Conservation (phyloP, 2,888 invertebrate species). For the Thereva unica region DNA sequence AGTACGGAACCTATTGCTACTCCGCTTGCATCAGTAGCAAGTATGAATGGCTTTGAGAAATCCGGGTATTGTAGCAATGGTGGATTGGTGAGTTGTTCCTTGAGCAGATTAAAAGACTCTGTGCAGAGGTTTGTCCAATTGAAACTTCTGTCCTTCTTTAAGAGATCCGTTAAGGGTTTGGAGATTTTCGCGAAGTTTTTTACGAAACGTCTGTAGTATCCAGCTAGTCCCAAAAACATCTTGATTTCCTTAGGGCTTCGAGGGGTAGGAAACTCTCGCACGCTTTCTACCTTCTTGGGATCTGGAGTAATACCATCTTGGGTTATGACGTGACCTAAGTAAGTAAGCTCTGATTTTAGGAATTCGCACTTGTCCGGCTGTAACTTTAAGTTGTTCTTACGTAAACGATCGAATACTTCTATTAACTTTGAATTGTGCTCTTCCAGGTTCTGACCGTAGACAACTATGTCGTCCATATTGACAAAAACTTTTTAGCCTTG, state of each 20-base stretch:
- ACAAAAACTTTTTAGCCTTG: slow-evolving; percentile 42
- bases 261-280: slow-evolving; percentile 35
- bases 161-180: slow-evolving; percentile 16
- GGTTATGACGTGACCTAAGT: slow-evolving; percentile 47
- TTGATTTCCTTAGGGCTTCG: slow-evolving; percentile 44
- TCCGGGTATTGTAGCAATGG: slow-evolving; percentile 51
- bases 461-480: slow-evolving; percentile 49
- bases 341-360: slow-evolving; percentile 39
- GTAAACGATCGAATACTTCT: slow-evolving; percentile 44
- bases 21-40: slow-evolving; percentile 47
- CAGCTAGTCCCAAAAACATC: slow-evolving; percentile 43
- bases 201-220: slow-evolving; percentile 41
- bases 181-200: slow-evolving; percentile 34
- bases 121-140: slow-evolving; percentile 25
- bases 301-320: slow-evolving; percentile 43
- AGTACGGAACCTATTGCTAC: slow-evolving; percentile 45
- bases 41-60: slow-evolving; percentile 46
- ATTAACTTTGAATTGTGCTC: slow-evolving; percentile 45
- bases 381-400: slow-evolving; percentile 43
- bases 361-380: slow-evolving; percentile 46
- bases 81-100: slow-evolving; percentile 37
- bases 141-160: slow-evolving; percentile 19
- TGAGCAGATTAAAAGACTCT: slow-evolving; percentile 22
- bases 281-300: slow-evolving; percentile 20
- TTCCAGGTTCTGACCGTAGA: slow-evolving; percentile 45